Percentiles rank a stretch among this genome's conserved stretches.
Evolutionary conservation across 2,797 vertebrate species (phyloP).

Genomic region (Australoheros facetus): DNA sequence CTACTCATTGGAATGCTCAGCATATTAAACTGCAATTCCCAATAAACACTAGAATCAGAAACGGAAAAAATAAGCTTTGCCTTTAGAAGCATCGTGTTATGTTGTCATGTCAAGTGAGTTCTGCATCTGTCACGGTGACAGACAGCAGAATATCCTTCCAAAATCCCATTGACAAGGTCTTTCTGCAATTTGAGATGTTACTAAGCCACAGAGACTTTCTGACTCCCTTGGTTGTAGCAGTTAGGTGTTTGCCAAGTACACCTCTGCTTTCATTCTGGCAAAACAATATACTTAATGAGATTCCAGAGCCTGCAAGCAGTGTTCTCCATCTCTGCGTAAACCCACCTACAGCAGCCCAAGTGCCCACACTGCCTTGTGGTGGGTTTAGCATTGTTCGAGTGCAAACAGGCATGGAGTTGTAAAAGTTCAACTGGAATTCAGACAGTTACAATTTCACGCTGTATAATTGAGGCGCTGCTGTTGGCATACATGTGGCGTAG

Average conservation of each 20-base stretch:
- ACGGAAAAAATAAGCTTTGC: not conserved
- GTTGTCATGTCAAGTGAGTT: constrained; percentile 21
- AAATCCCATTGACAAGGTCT: constrained; percentile 59
- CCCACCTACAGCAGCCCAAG: constrained; percentile 45
- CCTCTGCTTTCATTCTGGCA: constrained; percentile 69
- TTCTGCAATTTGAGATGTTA: constrained; percentile 43
- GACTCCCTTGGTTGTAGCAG: constrained; percentile 45
- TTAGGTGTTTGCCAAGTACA: constrained; percentile 63
- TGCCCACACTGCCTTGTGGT: constrained; percentile 55
- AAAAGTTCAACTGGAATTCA: constrained; percentile 63
- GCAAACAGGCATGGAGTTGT: constrained; percentile 54
- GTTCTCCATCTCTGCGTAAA: constrained; percentile 32
- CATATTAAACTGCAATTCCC: not conserved
- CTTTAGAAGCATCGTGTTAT: not conserved
- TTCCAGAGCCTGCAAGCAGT: constrained; percentile 56
- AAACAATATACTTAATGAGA: constrained; percentile 68
- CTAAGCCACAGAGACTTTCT: constrained; percentile 59
- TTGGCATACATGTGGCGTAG: constrained; percentile 39
- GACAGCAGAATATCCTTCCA: constrained; percentile 44
- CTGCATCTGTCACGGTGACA: constrained; percentile 30
- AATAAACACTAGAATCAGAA: not conserved
- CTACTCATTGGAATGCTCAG: not conserved
- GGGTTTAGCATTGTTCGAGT: constrained; percentile 53
- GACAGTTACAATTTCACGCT: constrained; percentile 57
- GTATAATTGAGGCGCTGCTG: constrained; percentile 48